Percentiles rank a stretch among this genome's conserved stretches.
phyloP scores from a whole-genome alignment of 2,888 invertebrate species.

The Sarcophaga variegata region DNA sequence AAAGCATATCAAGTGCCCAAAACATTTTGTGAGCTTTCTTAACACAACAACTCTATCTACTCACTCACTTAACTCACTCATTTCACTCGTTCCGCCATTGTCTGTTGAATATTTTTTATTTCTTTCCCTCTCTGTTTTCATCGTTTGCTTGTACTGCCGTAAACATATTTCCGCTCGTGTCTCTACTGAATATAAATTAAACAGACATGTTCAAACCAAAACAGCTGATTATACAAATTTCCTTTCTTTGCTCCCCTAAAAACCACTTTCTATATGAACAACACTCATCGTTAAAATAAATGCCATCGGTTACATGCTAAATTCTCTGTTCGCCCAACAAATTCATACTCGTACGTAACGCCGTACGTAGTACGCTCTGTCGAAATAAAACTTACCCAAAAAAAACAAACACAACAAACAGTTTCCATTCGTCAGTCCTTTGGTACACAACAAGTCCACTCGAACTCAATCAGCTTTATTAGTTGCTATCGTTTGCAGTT shows the following conservation, averaged over 20 bases:
- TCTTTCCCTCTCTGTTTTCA: not conserved
- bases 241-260: constrained; percentile 3
- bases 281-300: constrained; percentile 28
- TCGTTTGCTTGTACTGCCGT: not conserved
- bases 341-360: constrained; percentile 76
- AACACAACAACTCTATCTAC: too few species aligned
- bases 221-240: constrained; percentile 47
- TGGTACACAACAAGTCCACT: constrained; percentile 61
- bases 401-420: constrained; percentile 22
- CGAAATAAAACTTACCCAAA: constrained; percentile 15
- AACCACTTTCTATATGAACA: not conserved
- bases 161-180: not conserved
- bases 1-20: too few species aligned
- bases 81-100: not conserved
- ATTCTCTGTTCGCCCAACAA: constrained; percentile 71
- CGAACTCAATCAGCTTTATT: constrained; percentile 47
- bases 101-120: not conserved
- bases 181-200: not conserved
- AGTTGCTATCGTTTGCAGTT: constrained; percentile 26
- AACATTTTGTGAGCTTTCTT: not conserved
- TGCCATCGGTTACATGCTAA: constrained; percentile 1
- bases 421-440: constrained; percentile 35
- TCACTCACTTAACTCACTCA: not conserved
- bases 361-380: constrained; percentile 49
- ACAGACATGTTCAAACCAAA: constrained; percentile 34